These are phyloP conservation scores for Echinops telfairi DNA, from an alignment of 2,113 vertebrate genomes.

Conservation along the genomic window DNA sequence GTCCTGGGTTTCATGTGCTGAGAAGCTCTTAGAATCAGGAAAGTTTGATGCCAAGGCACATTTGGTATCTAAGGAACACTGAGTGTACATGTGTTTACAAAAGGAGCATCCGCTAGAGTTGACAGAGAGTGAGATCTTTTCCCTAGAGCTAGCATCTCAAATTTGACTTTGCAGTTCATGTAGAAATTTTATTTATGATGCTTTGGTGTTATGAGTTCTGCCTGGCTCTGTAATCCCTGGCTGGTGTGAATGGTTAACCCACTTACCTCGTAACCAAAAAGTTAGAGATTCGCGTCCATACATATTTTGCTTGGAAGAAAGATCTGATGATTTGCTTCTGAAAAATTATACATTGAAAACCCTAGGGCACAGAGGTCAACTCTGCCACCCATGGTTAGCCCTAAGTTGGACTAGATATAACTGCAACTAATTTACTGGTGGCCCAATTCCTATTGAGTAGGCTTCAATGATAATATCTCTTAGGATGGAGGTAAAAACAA, in stretches of 20 bases:
- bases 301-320: neutral
- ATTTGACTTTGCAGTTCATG: neutral
- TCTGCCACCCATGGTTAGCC: neutral
- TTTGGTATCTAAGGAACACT: too few species aligned
- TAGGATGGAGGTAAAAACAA: neutral
- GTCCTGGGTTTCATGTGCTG: too few species aligned
- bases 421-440: neutral
- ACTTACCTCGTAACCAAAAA: neutral
- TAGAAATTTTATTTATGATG: neutral
- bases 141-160: too few species aligned
- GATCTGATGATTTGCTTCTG: neutral
- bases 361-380: neutral
- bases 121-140: neutral
- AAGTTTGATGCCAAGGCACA: too few species aligned
- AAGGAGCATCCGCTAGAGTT: neutral
- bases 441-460: neutral
- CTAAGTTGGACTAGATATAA: neutral
- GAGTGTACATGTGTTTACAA: too few species aligned
- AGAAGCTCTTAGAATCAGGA: too few species aligned
- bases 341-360: neutral
- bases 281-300: neutral
- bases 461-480: neutral
- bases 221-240: neutral
- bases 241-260: neutral
- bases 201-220: neutral